A percentile compares a stretch with the other conserved stretches of the same genome.
These are phyloP conservation scores for Thalassarche chlororhynchos DNA, from an alignment of 2,113 vertebrate genomes.

Conservation along the genomic window DNA sequence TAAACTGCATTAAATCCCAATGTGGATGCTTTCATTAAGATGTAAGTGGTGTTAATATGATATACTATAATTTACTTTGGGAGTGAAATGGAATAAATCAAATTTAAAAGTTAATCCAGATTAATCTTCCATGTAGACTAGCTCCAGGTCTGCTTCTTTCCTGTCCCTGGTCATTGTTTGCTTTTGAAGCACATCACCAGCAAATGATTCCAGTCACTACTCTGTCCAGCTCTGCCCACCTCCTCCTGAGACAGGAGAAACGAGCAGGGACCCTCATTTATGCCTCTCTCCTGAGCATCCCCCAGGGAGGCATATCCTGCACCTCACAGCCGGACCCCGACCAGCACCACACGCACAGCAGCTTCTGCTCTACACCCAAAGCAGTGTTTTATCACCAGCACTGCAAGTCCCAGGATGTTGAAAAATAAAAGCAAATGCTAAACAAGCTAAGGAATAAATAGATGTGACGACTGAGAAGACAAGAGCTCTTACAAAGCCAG, in stretches of 20 bases:
- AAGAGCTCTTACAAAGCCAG: neutral
- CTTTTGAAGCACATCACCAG: neutral
- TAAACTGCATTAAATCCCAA: neutral
- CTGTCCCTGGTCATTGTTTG: neutral
- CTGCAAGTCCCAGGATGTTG: neutral
- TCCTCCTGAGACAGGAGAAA: neutral
- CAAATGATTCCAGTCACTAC: neutral
- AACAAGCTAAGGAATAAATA: neutral
- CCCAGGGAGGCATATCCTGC: neutral
- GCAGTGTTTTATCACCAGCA: neutral
- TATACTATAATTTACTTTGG: neutral
- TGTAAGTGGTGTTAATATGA: neutral
- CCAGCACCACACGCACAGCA: neutral
- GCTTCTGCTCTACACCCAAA: neutral
- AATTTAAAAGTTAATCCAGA: neutral
- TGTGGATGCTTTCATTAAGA: neutral
- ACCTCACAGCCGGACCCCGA: neutral
- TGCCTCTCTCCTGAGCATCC: neutral
- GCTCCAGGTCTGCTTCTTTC: neutral
- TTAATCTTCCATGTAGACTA: neutral
- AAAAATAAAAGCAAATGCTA: neutral
- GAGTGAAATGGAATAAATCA: neutral
- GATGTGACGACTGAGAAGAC: neutral
- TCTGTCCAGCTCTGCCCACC: neutral
- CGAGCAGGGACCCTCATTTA: rapidly evolving